Base-by-base conservation (phyloP, 2,888 invertebrate genomes). In the Odontocerum albicorne region DNA sequence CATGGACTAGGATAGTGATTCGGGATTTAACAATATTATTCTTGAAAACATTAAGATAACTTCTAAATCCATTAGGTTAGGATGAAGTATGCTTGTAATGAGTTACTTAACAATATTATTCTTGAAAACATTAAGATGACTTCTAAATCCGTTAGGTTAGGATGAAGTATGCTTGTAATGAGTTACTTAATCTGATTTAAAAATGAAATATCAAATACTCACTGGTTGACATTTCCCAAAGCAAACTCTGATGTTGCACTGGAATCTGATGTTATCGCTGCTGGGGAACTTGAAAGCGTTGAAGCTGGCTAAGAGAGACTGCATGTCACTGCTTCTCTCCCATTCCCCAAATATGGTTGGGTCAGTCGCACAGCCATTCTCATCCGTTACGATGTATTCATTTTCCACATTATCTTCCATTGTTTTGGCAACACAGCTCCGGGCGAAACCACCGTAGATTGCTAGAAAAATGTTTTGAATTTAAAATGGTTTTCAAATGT, bases 261-360 rank as follows among this genome's bases (percentile, higher is more conserved):
- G 95, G 90, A 96, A 95, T 72, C 92, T 78, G 65, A 95, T 92
- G 67, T 92, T 94, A 67, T 95, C 94, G 67, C 93, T 93, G 65
- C 90, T 92, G 1, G 95, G 95, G 84, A 95, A 96, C 69, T 95
- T 95, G 72, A 95, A 95, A 2, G 94, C 95, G 69, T 93, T 93
- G 73, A 96, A 95, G 64, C 89, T 87, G 61, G 94, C 94, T 68
- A 90, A 78, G 47, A 96, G 74, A 15, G 91, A 87, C 69, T 92
- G 92, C 45, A 88, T 88, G 58, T 92, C 92, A 15, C 88, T 82
- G 68, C 90, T 90, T 66, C 92, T 88, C 64, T 92, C 88, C 95
- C 95, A 95, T 69, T 95, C 94, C 32, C 92, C 93, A 66, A 95
- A 95, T 67, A 95, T 93, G 33, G 88, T 87, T 17, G 92, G 88